phyloP scores from a whole-genome alignment of 2,888 invertebrate genomes.

The Caenorhabditis wallacei region DNA sequence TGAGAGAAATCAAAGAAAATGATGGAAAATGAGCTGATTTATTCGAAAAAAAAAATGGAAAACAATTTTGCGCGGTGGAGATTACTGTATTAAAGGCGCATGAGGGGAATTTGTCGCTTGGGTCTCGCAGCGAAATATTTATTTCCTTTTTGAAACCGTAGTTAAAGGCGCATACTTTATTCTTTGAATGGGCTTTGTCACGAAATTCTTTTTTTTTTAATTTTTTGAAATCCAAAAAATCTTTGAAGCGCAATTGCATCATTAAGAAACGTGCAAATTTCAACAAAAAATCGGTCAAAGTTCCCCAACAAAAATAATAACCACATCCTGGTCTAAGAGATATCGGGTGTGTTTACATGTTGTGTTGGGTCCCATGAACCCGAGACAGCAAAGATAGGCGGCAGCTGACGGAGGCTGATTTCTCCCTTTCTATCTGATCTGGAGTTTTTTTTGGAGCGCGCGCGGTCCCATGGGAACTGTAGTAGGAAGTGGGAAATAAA shows the following conservation, averaged over 20 bases:
- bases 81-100: slow-evolving; percentile 35
- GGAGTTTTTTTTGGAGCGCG: not conserved
- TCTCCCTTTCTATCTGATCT: slow-evolving; percentile 16
- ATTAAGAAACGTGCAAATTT: not conserved
- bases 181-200: too few species aligned
- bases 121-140: slow-evolving; percentile 15
- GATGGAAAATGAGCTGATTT: not conserved
- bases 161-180: too few species aligned
- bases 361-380: slow-evolving; percentile 31
- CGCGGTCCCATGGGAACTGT: slow-evolving; percentile 20
- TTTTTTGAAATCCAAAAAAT: too few species aligned
- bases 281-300: not conserved
- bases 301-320: not conserved
- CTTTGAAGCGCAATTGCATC: not conserved
- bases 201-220: slow-evolving; percentile 6
- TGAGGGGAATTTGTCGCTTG: not conserved
- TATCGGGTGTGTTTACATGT: slow-evolving; percentile 42
- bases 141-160: too few species aligned
- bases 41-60: not conserved
- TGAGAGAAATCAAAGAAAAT: slow-evolving; percentile 1
- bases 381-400: not conserved
- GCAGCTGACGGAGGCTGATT: slow-evolving; percentile 31
- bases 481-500: slow-evolving; percentile 2
- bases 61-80: not conserved
- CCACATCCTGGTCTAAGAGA: slow-evolving; percentile 5